Conservation (phyloP, 2,797 vertebrate species). For the Chrysolophus pictus region DNA sequence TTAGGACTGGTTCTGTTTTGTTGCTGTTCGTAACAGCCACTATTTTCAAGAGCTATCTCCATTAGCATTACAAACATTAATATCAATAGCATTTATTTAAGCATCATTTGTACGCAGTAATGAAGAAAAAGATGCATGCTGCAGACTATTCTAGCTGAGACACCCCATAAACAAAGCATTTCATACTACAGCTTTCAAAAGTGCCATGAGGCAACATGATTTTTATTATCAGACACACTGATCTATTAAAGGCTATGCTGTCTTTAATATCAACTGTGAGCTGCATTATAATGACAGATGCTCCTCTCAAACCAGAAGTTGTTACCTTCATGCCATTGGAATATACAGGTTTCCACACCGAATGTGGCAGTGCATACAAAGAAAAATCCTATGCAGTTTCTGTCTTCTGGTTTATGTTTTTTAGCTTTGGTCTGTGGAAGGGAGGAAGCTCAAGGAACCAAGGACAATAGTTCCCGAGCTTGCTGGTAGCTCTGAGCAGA, state of each 20-base stretch:
- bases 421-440: not conserved
- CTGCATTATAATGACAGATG: not conserved
- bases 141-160: slow-evolving; percentile 13
- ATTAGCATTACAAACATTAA: not conserved
- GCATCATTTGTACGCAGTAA: slow-evolving; percentile 10
- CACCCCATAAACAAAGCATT: not conserved
- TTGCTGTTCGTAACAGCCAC: not conserved
- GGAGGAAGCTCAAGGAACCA: not conserved
- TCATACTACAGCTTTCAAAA: not conserved
- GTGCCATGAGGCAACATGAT: not conserved
- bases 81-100: slow-evolving; percentile 15
- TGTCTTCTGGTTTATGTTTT: not conserved
- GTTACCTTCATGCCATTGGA: not conserved
- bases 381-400: not conserved
- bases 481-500: not conserved
- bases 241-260: not conserved
- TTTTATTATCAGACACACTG: slow-evolving; percentile 17
- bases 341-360: not conserved
- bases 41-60: not conserved
- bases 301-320: not conserved
- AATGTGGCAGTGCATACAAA: not conserved
- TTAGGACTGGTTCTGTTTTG: not conserved
- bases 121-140: slow-evolving; percentile 21
- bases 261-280: not conserved
- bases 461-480: not conserved